Evolutionary conservation across 2,888 invertebrate genomes (phyloP).

Genomic region (Sphecodes monilicornis): DNA sequence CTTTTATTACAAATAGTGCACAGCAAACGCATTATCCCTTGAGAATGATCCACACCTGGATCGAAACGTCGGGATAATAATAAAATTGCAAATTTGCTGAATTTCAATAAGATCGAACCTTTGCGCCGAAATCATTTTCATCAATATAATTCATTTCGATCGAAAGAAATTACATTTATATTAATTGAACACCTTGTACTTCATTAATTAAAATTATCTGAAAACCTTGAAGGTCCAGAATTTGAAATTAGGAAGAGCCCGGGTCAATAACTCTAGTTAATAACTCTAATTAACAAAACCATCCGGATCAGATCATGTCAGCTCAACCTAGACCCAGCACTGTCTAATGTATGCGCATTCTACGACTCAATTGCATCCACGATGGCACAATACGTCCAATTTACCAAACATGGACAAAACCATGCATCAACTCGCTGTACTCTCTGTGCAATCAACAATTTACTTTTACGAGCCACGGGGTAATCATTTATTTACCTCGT

Average conservation of each 20-base stretch:
- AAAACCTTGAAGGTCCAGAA: not conserved
- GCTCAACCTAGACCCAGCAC: slow-evolving; percentile 41
- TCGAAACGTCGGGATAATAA: too few species aligned
- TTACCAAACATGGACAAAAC: slow-evolving; percentile 2
- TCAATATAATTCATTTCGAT: too few species aligned
- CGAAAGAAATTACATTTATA: too few species aligned
- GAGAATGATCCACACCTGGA: too few species aligned
- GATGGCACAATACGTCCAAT: not conserved
- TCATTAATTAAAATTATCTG: not conserved
- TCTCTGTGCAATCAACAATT: not conserved
- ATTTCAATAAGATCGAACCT: too few species aligned
- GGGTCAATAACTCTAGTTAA: not conserved
- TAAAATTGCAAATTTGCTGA: too few species aligned
- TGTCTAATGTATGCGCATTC: slow-evolving; percentile 18
- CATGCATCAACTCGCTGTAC: not conserved
- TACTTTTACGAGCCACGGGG: not conserved
- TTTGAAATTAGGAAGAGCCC: not conserved
- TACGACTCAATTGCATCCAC: slow-evolving; percentile 9
- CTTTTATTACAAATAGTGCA: too few species aligned
- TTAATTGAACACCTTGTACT: not conserved
- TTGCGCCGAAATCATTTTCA: too few species aligned
- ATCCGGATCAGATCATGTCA: slow-evolving; percentile 32
- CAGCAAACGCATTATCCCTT: too few species aligned
- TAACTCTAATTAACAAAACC: slow-evolving; percentile 17
- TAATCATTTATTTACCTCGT: not conserved